Conservation (phyloP, 1,140 invertebrate species). For the Apis mellifera region DNA sequence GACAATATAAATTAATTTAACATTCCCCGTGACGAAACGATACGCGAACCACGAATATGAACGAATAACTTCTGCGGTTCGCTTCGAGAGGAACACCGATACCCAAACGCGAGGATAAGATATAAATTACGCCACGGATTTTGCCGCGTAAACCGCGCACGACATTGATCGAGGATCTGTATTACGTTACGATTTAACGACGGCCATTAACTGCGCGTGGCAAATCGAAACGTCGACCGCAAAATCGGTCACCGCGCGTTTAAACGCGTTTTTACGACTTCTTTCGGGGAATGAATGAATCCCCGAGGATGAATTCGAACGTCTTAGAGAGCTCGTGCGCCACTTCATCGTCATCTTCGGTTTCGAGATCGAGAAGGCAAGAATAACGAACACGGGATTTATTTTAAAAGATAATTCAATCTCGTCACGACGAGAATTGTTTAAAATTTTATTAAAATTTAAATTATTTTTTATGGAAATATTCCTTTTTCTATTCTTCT, state of each 20-base stretch:
- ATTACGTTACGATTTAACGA: constrained; percentile 45
- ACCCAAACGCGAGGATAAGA: no score
- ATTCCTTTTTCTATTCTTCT: no score
- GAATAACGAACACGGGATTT: no score
- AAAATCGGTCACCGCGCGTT: constrained; percentile 45
- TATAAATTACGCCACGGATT: background rate
- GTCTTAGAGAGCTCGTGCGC: background rate
- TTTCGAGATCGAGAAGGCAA: no score
- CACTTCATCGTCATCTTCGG: background rate
- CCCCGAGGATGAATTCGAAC: background rate
- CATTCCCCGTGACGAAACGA: no score
- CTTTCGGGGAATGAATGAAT: background rate
- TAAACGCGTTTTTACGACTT: constrained; percentile 45
- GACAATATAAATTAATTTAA: background rate
- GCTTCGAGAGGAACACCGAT: background rate
- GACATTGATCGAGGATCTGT: constrained; percentile 31
- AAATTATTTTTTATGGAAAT: no score
- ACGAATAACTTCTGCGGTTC: no score
- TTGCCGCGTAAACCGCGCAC: constrained; percentile 26
- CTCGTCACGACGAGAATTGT: no score
- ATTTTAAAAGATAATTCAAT: no score
- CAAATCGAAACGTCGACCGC: constrained; percentile 44
- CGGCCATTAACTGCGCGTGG: constrained; percentile 37
- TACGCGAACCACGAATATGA: no score
- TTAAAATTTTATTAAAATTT: no score